These are phyloP conservation scores for Epicampocera succincta DNA, from an alignment of 2,888 invertebrate species.

Conservation along the genomic window DNA sequence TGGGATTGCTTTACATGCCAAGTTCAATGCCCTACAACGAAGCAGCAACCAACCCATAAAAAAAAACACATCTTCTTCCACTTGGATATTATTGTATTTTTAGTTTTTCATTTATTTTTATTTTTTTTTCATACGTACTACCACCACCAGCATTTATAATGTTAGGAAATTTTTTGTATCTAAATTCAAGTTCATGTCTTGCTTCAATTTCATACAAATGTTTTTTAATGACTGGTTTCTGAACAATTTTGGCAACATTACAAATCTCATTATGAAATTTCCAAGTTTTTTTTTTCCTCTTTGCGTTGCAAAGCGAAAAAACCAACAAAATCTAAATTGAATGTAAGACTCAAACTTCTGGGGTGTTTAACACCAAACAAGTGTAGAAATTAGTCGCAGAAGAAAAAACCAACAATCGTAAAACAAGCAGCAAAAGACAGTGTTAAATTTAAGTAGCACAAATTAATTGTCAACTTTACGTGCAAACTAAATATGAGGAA, in stretches of 20 bases:
- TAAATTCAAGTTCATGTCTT: constrained; percentile 66
- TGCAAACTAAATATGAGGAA: neutral
- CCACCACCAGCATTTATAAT: constrained; percentile 34
- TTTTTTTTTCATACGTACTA: constrained; percentile 23
- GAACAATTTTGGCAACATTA: constrained; percentile 57
- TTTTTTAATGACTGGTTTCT: constrained; percentile 52
- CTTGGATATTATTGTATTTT: constrained; percentile 11
- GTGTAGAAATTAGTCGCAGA: constrained; percentile 63
- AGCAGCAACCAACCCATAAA: neutral
- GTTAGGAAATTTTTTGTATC: constrained; percentile 2
- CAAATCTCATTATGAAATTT: constrained; percentile 49
- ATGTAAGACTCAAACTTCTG: constrained; percentile 39
- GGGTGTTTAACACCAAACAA: constrained; percentile 65
- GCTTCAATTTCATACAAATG: constrained; percentile 17
- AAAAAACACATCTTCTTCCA: too few relatives aligned
- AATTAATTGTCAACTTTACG: constrained; percentile 36
- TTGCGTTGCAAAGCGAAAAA: constrained; percentile 1
- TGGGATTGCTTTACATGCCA: constrained; percentile 46
- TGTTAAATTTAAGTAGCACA: constrained; percentile 27
- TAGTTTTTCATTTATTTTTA: constrained; percentile 1
- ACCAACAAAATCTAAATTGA: neutral
- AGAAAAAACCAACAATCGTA: neutral
- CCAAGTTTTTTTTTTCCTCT: constrained; percentile 23
- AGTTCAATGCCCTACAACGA: constrained; percentile 66
- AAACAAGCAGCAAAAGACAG: neutral